Base-by-base conservation (phyloP, 2,113 vertebrate genomes). In the Scophthalmus maximus region DNA sequence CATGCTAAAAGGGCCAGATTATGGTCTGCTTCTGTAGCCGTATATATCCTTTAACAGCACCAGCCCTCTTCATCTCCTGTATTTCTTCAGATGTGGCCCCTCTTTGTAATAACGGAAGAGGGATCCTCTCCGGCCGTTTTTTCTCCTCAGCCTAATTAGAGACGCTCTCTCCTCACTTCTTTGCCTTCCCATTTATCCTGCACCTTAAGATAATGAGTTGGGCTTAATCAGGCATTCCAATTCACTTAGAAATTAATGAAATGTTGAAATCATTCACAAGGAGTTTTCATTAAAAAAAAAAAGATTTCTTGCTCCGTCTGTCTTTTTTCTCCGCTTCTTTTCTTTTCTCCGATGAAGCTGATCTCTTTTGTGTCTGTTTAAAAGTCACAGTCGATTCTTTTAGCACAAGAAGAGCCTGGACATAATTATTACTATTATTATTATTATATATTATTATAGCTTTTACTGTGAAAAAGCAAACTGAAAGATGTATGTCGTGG, bases 181-280 rank as follows among this genome's bases (percentile, higher is more conserved):
- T 36, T 47, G 59, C 49, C 46, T 72, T 76, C 30, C 23, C 55
- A 73, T 87, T 84, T 84, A 74, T 86, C 70, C 66, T 36, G 61
- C 55, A 76, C 77, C 50, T 70, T 74, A 65, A 66, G 60, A 74
- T 87, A 89, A 87, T 85, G 78, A 89, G 62, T 53, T 58, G 9
- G 65, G 76, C 69, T 79, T 86, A 86, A 87, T 89, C 84, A 80
- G 66, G 75, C 84, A 55, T 89, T 65, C 62, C 59, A 82, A 88
- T 90, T 88, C 86, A 87, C 84, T 87, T 86, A 73, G 69, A 72
- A 85, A 82, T 60, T 78, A 87, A 79, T 84, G 78, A 89, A 89
- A 89, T 82, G 81, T 72, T 73, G 72, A 68, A 63, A 76, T 90
- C 78, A 57, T 73, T 81, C 68, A 79, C 7, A 0, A 34, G 46